Evolutionary conservation across 2,113 vertebrate species (phyloP), one percentile per base, ranked within the genome.

Genomic region (Seriola rivoliana): DNA sequence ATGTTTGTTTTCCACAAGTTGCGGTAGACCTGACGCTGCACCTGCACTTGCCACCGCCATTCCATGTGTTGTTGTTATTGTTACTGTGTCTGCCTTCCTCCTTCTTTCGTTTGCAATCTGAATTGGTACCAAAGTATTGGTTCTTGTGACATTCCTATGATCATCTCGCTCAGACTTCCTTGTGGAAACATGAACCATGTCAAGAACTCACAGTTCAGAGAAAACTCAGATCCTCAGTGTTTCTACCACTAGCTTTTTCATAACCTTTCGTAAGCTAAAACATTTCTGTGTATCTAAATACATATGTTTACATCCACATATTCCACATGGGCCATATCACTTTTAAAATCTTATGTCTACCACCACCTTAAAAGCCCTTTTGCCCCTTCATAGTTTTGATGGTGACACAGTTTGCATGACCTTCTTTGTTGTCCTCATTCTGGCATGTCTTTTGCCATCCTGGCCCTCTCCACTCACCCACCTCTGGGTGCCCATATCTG

Each of bases 371-470:
- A 63, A 84, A 65, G 8, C 38, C 70, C 55, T 62, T 80, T 82
- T 75, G 48, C 19, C 81, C 84, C 25, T 71, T 75, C 2, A 14
- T 65, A 85, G 70, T 72, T 88, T 75, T 54, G 57, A 78, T 55
- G 32, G 68, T 87, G 85, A 87, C 87, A 90, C 84, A 93, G 76
- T 92, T 90, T 90, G 65, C 60, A 38, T 86, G 89, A 93, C 88
- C 88, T 90, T 91, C 66, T 93, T 86, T 85, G 76, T 84, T 81
- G 77, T 80, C 86, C 85, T 55, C 75, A 60, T 88, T 85, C 87
- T 87, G 85, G 84, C 86, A 71, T 21, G 0, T 82, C 86, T 86
- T 85, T 76, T 65, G 82, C 84, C 85, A 81, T 72, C 78, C 84
- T 82, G 90, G 86, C 72, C 78, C 60, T 65, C 81, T 65, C 79